Base-by-base conservation (phyloP, 2,113 vertebrate species). In the Ploceus nigricollis region DNA sequence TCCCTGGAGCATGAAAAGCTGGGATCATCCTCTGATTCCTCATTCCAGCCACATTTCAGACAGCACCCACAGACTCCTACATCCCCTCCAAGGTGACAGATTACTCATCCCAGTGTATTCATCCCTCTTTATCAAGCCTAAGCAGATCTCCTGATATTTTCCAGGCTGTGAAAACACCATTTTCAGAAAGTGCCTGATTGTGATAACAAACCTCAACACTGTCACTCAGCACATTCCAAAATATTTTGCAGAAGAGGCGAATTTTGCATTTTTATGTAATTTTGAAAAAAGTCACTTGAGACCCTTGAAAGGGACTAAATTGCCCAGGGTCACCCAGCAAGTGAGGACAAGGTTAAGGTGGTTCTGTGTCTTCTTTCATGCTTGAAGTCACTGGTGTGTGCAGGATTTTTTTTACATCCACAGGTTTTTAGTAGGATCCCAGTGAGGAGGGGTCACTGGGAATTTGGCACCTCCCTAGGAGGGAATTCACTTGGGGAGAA, bases 151-250 rank as follows among this genome's bases (percentile, higher is more conserved):
- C 50, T 31, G 80, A 8, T 78, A 35, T 44, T 54, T 64, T 37
- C 30, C 3, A 40, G 66, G 77, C 54, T 39, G 25, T 27, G 64
- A 63, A 89, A 92, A 77, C 45, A 19, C 35, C 1, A 0, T 33
- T 69, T 82, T 27, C 70, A 72, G 25, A 42, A 66, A 69, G 63
- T 15, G 50, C 78, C 87, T 44, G 78, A 42, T 35, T 1, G 2
- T 35, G 37, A 19, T 8, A 56, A 58, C 0, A 3, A 63, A 42
- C 48, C 39, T 79, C 35, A 25, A 3, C 1, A 0, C 61, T 18
- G 23, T 15, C 69, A 17, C 73, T 81, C 77, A 60, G 51, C 35
- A 42, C 51, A 10, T 31, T 35, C 35, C 71, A 50, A 48, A 93
- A 16, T 16, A 25, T 40, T 86, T 31, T 47, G 40, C 31, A n/a